These are phyloP conservation scores for Cirrhinus molitorella DNA, from an alignment of 2,797 vertebrate species.

Conservation along the genomic window DNA sequence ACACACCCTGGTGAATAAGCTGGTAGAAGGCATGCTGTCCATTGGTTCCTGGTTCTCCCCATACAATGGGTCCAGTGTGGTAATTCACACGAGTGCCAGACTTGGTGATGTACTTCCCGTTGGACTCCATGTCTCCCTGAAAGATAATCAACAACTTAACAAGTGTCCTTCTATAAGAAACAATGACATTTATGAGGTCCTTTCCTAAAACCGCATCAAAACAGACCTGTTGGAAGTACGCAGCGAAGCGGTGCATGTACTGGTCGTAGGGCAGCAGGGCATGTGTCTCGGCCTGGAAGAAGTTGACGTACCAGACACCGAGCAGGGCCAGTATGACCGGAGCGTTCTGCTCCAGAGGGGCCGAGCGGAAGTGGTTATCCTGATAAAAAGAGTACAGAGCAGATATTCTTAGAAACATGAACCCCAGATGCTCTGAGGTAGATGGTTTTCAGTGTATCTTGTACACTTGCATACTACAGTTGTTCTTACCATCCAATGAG, in stretches of 20 bases:
- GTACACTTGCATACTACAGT: not conserved
- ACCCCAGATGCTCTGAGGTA: not conserved
- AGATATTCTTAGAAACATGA: not conserved
- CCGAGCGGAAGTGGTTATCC: conserved; percentile 91
- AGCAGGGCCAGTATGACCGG: conserved; percentile 91
- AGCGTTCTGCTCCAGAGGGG: conserved; percentile 90
- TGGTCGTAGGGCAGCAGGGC: conserved; percentile 96
- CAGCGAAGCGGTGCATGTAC: conserved; percentile 96
- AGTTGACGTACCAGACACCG: conserved; percentile 96
- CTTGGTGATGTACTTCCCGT: conserved; percentile 95
- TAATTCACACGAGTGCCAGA: conserved; percentile 89
- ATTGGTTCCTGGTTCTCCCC: conserved; percentile 99
- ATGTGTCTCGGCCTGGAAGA: conserved; percentile 92
- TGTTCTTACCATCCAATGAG: conserved; percentile 94
- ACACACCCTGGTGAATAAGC: conserved; percentile 96
- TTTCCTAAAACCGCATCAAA: not conserved
- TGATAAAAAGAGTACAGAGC: conserved; percentile 57
- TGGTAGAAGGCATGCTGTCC: conserved; percentile 98
- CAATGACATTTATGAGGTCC: not conserved
- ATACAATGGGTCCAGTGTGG: conserved; percentile 94
- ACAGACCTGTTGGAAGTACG: conserved; percentile 97
- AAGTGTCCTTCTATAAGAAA: not conserved
- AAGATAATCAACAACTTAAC: not conserved
- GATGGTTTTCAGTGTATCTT: not conserved
- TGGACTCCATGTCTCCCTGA: conserved; percentile 98